phyloP scores from a whole-genome alignment of 23 tunicate species.

The Halocynthia roretzi region DNA sequence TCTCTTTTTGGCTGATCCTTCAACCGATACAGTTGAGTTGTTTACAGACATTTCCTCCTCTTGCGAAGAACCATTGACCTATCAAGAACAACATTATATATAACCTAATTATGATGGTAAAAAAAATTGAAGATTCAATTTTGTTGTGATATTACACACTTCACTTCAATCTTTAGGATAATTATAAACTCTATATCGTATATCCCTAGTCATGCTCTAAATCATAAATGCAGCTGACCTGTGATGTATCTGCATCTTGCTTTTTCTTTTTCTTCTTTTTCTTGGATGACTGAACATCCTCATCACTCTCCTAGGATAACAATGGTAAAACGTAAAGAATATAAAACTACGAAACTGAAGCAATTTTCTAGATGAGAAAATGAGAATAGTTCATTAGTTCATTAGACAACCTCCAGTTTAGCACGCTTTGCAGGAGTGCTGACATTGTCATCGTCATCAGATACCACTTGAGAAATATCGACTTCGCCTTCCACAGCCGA shows the following conservation, averaged over 20 bases:
- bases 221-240: too few relatives aligned
- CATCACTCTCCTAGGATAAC: not conserved
- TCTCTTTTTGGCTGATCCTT: constrained; percentile 14
- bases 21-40: not conserved
- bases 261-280: constrained; percentile 77
- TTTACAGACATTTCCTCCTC: constrained; percentile 7
- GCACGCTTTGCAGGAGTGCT: constrained; percentile 6
- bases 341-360: not conserved
- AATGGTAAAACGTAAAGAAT: not conserved
- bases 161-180: too few relatives aligned
- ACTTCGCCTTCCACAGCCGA: constrained; percentile 30
- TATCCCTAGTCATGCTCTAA: too few relatives aligned
- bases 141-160: not conserved
- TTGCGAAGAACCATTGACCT: constrained; percentile 14
- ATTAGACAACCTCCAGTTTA: not conserved
- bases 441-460: constrained; percentile 2
- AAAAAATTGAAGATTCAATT: constrained; percentile 2
- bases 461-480: not conserved
- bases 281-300: constrained; percentile 4
- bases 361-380: not conserved
- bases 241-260: not conserved
- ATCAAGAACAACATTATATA: not conserved
- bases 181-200: too few relatives aligned
- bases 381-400: not conserved
- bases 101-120: not conserved